Base-by-base conservation (phyloP, 2,888 invertebrate genomes). In the Ferdinandea cuprea region DNA sequence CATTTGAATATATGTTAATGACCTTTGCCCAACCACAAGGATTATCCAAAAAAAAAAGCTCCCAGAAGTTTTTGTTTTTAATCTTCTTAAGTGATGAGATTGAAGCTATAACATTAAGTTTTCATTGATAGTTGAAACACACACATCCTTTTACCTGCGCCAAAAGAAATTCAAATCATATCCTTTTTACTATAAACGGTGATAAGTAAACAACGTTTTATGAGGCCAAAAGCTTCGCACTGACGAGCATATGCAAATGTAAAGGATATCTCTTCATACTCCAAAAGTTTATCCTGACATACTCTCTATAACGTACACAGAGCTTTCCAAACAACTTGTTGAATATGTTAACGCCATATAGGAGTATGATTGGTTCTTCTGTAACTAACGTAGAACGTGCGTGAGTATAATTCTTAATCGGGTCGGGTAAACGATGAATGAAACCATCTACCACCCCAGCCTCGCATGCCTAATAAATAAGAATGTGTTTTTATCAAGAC, bases 321-420 rank as follows among this genome's bases (percentile, higher is more conserved):
- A 81, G 80, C 80, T 81, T 81, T 81, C 58, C 37, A 1, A 52
- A 52, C 50, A 81, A 81, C 80, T 65, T 81, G 76, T 81, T 76
- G 80, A 76, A 52, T 65, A 50, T 56, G n/a, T 1, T 46, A 11
- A 2, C 21, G 8, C 19, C 19, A 11, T 19, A 4, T 3, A 19
- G 4, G 17, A 0, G 11, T n/a, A 17, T 35, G 7, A 2, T 40
- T 40, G 7, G 7, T 40, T 15, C 2, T 40, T 6, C 7, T 15
- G 54, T 35, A 17, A 58, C 50, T 5, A 32, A 66, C n/a, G 15
- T 21, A 6, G 37, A n/a, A 48, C 35, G 30, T 52, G 46, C 61
- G 61, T 56, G 54, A 15, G 73, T 61, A 42, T 13, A 37, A 17
- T 61, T 54, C 15, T 44, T 61, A 66, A 42, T 56, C 52, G 42